Base-by-base conservation (phyloP, 2,113 vertebrate species). In the Sorex araneus region DNA sequence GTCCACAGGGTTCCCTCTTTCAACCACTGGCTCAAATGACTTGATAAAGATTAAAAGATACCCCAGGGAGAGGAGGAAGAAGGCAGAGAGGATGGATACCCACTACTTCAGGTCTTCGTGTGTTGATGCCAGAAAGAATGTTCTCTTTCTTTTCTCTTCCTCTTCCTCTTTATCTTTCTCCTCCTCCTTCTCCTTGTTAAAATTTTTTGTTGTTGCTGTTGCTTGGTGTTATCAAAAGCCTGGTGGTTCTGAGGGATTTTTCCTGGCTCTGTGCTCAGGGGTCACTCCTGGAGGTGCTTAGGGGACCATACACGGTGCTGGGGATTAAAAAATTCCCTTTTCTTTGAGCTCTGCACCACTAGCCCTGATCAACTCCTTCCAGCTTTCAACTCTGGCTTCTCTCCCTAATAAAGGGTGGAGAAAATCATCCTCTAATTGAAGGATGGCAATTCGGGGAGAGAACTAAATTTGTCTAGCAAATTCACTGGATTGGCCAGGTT, bases 21-120 rank as follows among this genome's bases (percentile, higher is more conserved):
- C 27, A 71, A 40, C 21, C 13, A 30, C 43, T 36, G 28, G 63
- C 23, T 91, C 81, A 70, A 32, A 91, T 86, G 40, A 66, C 28
- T 30, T 82, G 34, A 69, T 45, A 64, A 92, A 84, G 73, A 12
- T 82, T 88, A 50, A 93, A 91, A 60, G 27, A 45, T 16, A 10
- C 40, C 69, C 30, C 8, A 47, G 43, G 47, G 11, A 84, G 57
- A 40, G 3, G 8, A 77, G n/a, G 19, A 32, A 6, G 8, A 10
- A 63, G 18, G 34, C 15, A 28, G 16, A 74, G 32, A 8, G 28
- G 18, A 15, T 50, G 16, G 30, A 6, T 30, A 36, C 23, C 23
- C 9, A 34, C 47, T 21, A 8, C 23, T 10, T 6, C 11, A 45
- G 47, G 67, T 4, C 19, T 63, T 70, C 5, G 23, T 60, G 23